Evolutionary conservation across 2,888 invertebrate species (phyloP), one percentile per base, ranked within the genome.

Genomic region (Drosophila algonquin): DNA sequence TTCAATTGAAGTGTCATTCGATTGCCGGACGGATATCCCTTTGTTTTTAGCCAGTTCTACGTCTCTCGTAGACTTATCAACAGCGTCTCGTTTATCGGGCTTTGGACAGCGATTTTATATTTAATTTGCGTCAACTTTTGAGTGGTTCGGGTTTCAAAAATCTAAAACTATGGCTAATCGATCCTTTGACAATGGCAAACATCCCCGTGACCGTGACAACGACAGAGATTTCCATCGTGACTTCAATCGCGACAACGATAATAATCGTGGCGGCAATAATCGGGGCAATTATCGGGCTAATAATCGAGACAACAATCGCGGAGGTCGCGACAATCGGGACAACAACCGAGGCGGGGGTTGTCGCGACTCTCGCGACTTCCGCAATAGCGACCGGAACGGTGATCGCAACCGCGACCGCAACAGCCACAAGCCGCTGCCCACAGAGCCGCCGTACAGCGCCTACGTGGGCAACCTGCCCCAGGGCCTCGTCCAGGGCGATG

Each of bases 391-490:
- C 16, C 27, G 7, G 35, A 32, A 9, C 47, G 54, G 73, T 18
- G 65, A 65, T 40, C 64, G 62, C 18, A 69, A 79, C 46, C 73
- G 81, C 2, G 64, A 69, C 63, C 88, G 87, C 55, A 90, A 90
- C 52, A 89, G 90, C 51, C 94, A 94, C 78, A 97, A 96, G 91
- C 96, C 96, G 74, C 94, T 98, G 73, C 98, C 98, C 46, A 95
- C 95, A 54, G 98, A 98, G 93, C 96, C 98, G 72, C 98, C 98
- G 1, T 98, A 94, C 92, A 98, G 97, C 90, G 98, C 98, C 18
- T 99, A 95, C 92, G 97, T 99, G 78, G 99, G 98, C 77, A 98
- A 98, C 93, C 93, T 99, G 87, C 98, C 98, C 61, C 94, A 95
- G 87, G 96, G 96, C 70, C 93, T 97, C 75, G 97, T 98, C 69